Percentiles rank a stretch among this genome's conserved stretches.
These are phyloP conservation scores for Artemia franciscana DNA, from an alignment of 1,140 invertebrate genomes.

Conservation along the genomic window DNA sequence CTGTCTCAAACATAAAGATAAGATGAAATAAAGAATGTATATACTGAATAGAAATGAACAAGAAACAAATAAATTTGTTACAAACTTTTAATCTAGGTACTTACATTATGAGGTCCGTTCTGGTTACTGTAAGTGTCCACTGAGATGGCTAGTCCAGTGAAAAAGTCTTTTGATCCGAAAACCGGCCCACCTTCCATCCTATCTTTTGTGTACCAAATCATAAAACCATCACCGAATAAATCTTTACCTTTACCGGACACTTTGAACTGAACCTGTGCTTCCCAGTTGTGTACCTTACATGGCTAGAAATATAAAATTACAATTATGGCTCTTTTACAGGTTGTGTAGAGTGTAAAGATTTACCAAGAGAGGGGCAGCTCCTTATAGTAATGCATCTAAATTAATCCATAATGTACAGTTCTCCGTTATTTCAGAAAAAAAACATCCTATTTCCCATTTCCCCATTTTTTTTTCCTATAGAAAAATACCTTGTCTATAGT, in stretches of 20 bases:
- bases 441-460: no score
- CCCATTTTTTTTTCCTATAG: no score
- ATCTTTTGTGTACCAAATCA: slow-evolving; percentile 88
- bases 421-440: background rate
- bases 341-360: background rate
- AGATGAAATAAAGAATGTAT: no score
- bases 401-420: background rate
- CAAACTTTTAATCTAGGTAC: slow-evolving; percentile 14
- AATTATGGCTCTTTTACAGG: background rate
- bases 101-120: slow-evolving; percentile 91
- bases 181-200: slow-evolving; percentile 62
- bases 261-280: slow-evolving; percentile 87
- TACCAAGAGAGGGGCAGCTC: no score
- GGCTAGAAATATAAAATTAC: slow-evolving; percentile 37
- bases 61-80: no score
- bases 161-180: slow-evolving; percentile 84
- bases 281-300: slow-evolving; percentile 69
- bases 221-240: slow-evolving; percentile 90
- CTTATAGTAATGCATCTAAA: background rate
- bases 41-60: no score
- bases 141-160: slow-evolving; percentile 76
- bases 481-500: no score
- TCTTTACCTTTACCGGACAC: slow-evolving; percentile 84
- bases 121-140: slow-evolving; percentile 98
- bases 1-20: no score